phyloP scores from a whole-genome alignment of 2,797 vertebrate species.

The Chloroceryle amazona region DNA sequence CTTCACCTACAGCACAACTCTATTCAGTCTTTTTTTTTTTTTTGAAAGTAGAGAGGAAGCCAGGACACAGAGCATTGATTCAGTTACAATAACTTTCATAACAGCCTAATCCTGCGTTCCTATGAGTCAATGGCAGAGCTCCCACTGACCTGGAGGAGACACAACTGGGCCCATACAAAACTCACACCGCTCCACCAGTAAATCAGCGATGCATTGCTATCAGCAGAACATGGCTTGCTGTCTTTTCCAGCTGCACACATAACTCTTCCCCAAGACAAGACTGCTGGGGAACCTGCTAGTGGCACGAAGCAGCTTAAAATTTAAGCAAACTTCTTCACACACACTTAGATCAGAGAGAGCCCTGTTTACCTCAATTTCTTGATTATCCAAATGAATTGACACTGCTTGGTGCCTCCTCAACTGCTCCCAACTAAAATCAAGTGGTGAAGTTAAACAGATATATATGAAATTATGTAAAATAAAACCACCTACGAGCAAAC shows the following conservation, averaged over 20 bases:
- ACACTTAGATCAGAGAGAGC: not conserved
- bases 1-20: not conserved
- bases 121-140: not conserved
- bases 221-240: not conserved
- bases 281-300: not conserved
- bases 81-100: not conserved
- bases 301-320: not conserved
- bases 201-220: accelerated
- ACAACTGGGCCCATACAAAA: not conserved
- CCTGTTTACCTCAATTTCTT: not conserved
- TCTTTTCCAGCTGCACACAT: not conserved
- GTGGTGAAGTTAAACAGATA: not conserved
- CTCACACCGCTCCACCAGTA: not conserved
- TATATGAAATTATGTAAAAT: not conserved
- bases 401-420: not conserved
- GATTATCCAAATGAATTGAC: not conserved
- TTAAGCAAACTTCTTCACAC: not conserved
- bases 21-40: not conserved
- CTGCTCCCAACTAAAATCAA: not conserved
- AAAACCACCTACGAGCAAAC: not conserved
- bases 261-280: not conserved
- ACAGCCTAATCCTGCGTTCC: not conserved
- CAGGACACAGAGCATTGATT: not conserved
- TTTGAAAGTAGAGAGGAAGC: not conserved
- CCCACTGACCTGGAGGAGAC: not conserved